A percentile compares a stretch with the other conserved stretches of the same genome.
Evolutionary conservation across 2,797 vertebrate species (phyloP).

Genomic region (Mormyrops attenuatus): DNA sequence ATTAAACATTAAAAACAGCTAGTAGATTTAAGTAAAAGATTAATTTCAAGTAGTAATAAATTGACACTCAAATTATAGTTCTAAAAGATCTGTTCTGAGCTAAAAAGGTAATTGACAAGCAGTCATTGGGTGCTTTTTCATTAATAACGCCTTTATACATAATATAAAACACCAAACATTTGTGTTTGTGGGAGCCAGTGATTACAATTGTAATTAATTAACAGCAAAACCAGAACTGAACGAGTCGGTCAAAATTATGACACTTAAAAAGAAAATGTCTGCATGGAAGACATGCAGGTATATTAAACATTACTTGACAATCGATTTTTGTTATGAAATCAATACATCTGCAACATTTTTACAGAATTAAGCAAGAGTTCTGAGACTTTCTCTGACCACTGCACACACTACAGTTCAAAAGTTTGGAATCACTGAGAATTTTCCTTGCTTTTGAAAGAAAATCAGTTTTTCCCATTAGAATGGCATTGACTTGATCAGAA

Average conservation of each 20-base stretch:
- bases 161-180: neutral
- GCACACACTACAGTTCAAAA: neutral
- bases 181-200: neutral
- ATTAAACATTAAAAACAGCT: too few relatives aligned
- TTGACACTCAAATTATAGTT: neutral
- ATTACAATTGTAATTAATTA: neutral
- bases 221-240: neutral
- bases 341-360: neutral
- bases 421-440: neutral
- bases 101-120: neutral
- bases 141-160: neutral
- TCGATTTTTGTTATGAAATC: neutral
- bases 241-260: neutral
- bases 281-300: neutral
- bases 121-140: neutral
- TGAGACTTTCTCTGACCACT: neutral
- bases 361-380: neutral
- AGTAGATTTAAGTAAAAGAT: neutral
- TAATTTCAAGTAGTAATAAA: neutral
- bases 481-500: neutral
- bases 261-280: neutral
- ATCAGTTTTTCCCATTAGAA: neutral
- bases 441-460: neutral
- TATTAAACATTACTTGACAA: neutral
- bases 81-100: neutral